Conservation (phyloP, 1,140 invertebrate species). For the Panulirus ornatus region DNA sequence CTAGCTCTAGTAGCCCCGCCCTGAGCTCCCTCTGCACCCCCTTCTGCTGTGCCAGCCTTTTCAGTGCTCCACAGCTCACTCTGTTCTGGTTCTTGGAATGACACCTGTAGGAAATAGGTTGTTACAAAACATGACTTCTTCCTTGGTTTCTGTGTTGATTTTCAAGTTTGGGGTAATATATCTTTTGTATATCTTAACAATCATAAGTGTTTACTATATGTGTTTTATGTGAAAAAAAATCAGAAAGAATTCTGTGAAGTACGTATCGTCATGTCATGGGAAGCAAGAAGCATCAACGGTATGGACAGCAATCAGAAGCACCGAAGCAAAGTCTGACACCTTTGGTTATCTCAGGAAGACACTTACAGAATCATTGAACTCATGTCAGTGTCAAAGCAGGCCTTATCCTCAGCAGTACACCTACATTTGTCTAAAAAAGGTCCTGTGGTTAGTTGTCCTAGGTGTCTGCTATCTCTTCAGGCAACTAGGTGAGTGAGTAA, state of each 20-base stretch:
- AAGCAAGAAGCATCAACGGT: conserved; percentile 9
- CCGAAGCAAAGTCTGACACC: neutral
- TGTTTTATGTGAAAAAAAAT: neutral
- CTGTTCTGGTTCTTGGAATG: conserved; percentile 76
- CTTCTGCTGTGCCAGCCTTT: conserved; percentile 59
- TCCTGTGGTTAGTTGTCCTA: conserved; percentile 22
- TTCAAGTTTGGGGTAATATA: neutral
- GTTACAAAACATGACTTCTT: neutral
- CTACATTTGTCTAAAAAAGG: neutral
- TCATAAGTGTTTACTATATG: neutral
- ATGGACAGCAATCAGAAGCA: neutral
- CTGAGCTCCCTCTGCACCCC: conserved; percentile 28
- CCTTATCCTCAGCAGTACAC: conserved; percentile 1
- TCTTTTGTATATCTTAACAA: neutral
- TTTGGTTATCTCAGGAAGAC: neutral
- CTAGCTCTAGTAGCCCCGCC: neutral
- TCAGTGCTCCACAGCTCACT: conserved; percentile 76
- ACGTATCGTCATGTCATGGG: conserved; percentile 6
- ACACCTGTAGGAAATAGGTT: conserved; percentile 69
- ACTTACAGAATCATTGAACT: neutral
- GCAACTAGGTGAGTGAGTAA: conserved; percentile 31
- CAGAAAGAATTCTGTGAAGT: conserved; percentile 26
- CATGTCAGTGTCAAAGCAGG: neutral
- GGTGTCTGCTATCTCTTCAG: conserved; percentile 1
- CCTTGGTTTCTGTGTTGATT: neutral